phyloP scores from a whole-genome alignment of 1,140 invertebrate genomes.

The Spodoptera litura region DNA sequence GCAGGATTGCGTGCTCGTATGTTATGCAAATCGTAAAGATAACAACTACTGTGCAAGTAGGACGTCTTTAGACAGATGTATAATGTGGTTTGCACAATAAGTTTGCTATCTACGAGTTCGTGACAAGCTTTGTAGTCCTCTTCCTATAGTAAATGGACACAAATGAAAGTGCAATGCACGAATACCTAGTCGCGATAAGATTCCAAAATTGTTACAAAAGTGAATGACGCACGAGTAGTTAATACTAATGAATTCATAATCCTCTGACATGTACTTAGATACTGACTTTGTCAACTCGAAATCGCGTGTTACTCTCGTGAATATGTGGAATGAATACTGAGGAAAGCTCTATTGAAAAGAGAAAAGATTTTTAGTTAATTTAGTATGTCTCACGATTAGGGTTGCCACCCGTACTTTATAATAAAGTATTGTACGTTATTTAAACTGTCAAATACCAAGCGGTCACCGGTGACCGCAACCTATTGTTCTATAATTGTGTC shows the following conservation, averaged over 20 bases:
- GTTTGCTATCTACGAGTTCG: slow-evolving; percentile 20
- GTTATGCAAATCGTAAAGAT: slow-evolving; percentile 38
- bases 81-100: slow-evolving; percentile 30
- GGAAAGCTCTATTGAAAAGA: too few relatives aligned
- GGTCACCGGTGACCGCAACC: too few relatives aligned
- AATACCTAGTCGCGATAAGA: slow-evolving; percentile 16
- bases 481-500: too few relatives aligned
- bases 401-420: too few relatives aligned
- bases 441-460: too few relatives aligned
- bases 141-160: background rate
- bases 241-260: slow-evolving; percentile 29
- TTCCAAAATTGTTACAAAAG: slow-evolving; percentile 9
- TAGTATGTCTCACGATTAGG: too few relatives aligned
- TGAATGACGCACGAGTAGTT: background rate
- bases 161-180: slow-evolving; percentile 36
- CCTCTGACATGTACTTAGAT: background rate
- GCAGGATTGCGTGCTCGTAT: slow-evolving; percentile 19
- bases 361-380: too few relatives aligned
- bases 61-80: background rate
- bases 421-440: too few relatives aligned
- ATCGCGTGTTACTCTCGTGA: too few relatives aligned
- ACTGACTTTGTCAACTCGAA: background rate
- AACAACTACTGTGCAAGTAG: slow-evolving; percentile 10
- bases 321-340: too few relatives aligned
- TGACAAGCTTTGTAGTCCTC: slow-evolving; percentile 26